Conservation (phyloP, 2,113 vertebrate genomes). For the Sula dactylatra region DNA sequence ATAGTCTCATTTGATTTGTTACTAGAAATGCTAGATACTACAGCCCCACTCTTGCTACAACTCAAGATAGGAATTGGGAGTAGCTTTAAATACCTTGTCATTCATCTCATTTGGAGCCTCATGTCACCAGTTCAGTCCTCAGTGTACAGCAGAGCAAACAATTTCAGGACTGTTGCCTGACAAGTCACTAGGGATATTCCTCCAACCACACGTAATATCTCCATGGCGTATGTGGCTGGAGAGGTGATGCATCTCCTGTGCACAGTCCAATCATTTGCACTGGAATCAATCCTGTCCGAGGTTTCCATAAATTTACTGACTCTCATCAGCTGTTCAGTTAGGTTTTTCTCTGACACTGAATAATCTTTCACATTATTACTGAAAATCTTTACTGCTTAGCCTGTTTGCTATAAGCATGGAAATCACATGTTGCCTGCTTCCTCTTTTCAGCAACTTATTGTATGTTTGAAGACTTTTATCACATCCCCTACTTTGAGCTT, state of each 20-base stretch:
- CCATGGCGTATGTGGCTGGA: background rate
- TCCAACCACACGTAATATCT: background rate
- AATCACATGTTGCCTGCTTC: background rate
- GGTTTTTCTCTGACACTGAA: background rate
- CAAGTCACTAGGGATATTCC: background rate
- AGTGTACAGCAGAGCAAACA: background rate
- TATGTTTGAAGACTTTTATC: background rate
- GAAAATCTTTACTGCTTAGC: background rate
- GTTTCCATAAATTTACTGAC: background rate
- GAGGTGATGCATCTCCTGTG: background rate
- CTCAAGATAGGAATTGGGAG: background rate
- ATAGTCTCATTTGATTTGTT: background rate
- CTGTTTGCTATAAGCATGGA: background rate
- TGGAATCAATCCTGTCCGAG: background rate
- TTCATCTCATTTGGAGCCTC: background rate
- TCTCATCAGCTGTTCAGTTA: background rate
- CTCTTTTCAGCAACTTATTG: background rate
- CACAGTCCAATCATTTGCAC: background rate
- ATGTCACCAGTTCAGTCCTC: background rate
- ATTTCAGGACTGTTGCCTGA: background rate
- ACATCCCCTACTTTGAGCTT: background rate
- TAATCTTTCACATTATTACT: background rate
- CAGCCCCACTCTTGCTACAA: background rate
- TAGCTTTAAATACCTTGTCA: background rate
- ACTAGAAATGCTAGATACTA: background rate